Conservation (phyloP, 2,888 invertebrate species). For the Hypena proboscidalis region DNA sequence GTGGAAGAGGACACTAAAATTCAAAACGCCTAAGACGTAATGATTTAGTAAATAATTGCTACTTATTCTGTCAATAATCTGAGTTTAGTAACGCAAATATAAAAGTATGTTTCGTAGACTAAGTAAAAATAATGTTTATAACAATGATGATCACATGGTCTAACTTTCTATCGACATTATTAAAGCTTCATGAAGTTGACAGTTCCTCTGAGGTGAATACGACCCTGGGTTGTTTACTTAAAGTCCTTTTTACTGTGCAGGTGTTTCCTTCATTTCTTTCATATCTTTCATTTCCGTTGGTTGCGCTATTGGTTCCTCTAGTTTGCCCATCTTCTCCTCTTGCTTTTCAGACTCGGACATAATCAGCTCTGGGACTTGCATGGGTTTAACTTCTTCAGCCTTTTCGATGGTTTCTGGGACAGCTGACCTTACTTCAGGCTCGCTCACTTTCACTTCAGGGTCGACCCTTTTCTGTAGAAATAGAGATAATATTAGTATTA, state of each 20-base stretch:
- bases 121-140: too few species aligned
- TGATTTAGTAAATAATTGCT: background rate
- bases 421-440: slow-evolving; percentile 44
- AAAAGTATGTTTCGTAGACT: too few species aligned
- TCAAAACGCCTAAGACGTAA: background rate
- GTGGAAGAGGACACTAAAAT: slow-evolving; percentile 1
- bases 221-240: slow-evolving; percentile 2
- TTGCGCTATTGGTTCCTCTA: slow-evolving; percentile 49
- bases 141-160: too few species aligned
- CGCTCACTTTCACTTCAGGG: slow-evolving; percentile 47
- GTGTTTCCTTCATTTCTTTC: slow-evolving; percentile 29
- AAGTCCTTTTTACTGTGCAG: slow-evolving; percentile 15
- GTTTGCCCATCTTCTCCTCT: slow-evolving; percentile 54
- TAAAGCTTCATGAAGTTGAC: background rate
- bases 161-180: background rate
- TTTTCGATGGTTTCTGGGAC: slow-evolving; percentile 41
- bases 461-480: slow-evolving; percentile 57
- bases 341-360: slow-evolving; percentile 69
- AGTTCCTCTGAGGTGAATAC: slow-evolving; percentile 1
- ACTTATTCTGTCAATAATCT: background rate
- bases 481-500: too few species aligned
- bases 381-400: slow-evolving; percentile 52
- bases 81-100: background rate
- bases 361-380: slow-evolving; percentile 77
- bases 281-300: slow-evolving; percentile 31